Evolutionary conservation across 2,888 invertebrate species (phyloP), one percentile per base, ranked within the genome.

Genomic region (Paralinhomoeus sp.): DNA sequence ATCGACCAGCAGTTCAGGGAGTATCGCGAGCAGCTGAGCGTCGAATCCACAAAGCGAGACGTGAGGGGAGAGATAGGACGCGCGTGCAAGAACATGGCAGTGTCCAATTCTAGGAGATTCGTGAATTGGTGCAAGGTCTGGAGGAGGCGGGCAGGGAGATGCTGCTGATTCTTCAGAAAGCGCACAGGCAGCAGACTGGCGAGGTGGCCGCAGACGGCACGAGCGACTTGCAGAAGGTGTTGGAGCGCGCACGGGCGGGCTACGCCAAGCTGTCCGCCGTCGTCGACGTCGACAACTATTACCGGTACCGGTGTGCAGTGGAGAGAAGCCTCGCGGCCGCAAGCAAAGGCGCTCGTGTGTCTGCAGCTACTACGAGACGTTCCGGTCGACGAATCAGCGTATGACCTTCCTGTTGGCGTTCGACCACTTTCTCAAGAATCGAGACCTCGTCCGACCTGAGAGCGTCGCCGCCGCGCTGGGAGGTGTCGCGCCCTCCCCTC

Each of bases 361-460:
- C 24, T 48, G 12, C 50, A 66, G 80, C 53, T 87, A 77, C 60
- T 76, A 80, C 51, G 84, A 85, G 55, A 80, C 80, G 56, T 87
- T 85, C 85, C 72, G 77, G 35, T 77, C 71, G 58, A 75, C 76
- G 48, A 80, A 77, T 0, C 84, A 85, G 60, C 70, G 78, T 39
- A 70, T 81, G 51, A 75, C 78, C 46, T 84, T 77, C 62, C 67
- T 80, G 17, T 73, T 77, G 40, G 74, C 82, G 0, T 68, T 84
- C 44, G 74, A 78, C 12, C 70, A 79, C 41, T 87, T 80, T 68
- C 67, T 87, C 50, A 80, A 82, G 66, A 71, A 72, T 18, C 80
- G 80, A 1, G 69, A 76, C 53, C 67, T 85, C 40, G 75, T 78
- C 0, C 69, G 74, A 1, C 75, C 76, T 52, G 76, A 78, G 48